Base-by-base conservation (phyloP, 1,140 invertebrate species). In the Cryptotermes secundus region DNA sequence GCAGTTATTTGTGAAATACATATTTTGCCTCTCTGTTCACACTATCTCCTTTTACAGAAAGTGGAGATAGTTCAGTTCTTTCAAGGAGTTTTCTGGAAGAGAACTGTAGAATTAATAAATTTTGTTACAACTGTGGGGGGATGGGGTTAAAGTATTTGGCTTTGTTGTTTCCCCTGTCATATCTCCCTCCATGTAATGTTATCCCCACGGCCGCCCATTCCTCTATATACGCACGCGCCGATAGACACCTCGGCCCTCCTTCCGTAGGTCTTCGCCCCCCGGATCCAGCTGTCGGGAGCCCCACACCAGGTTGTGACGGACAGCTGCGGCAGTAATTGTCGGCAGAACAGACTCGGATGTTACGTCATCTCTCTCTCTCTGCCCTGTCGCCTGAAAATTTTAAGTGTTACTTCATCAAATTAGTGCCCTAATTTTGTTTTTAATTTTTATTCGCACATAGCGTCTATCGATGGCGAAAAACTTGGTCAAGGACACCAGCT, bases 161-260 rank as follows among this genome's bases (percentile, higher is more conserved):
- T 72, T 72, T 72, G 59, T 72, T 72, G 26, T 72, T 72, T 72
- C 59, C 59, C 26, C 26, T 31, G 6, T 12, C 6, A n/a, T 31
- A 12, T 12, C 14, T 31, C 59, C 59, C 59, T 31, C 59, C 59
- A 12, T 72, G 59, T 72, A 72, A 72, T 72, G 19, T 26, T 72
- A 72, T 72, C 59, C 59, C 59, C 59, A 2, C 45, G 7, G 2
- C 59, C 59, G 0, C 59, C 59, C 59, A 72, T 72, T 72, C 59
- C 59, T 72, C 4, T 72, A 31, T 72, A 72, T 26, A 31, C 59
- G 59, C 59, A 72, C 59, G 59, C 59, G 59, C 59, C 59, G 59
- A 72, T 72, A 72, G 59, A 72, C 59, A 72, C 59, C 59, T 72
- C 59, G n/a, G 59, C 59, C 59, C 59, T 72, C 59, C 59, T 72